Conservation (phyloP, 2,888 invertebrate species). For the Galerucella pusilla region DNA sequence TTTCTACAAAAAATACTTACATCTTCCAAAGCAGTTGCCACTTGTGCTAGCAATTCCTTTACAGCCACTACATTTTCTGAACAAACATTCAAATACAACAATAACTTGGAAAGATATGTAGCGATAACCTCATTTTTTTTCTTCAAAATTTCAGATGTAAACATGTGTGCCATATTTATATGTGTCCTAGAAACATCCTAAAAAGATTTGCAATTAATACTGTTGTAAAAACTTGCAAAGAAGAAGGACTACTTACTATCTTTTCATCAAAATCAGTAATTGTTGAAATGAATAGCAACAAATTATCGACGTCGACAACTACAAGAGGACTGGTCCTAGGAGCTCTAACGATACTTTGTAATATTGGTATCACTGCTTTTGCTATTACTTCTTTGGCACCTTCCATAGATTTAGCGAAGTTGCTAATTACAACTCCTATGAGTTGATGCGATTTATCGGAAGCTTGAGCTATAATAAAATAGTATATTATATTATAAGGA, state of each 20-base stretch:
- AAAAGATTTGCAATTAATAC: conserved; percentile 12
- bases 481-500: too few species aligned
- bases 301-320: conserved; percentile 48
- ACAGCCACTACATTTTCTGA: conserved; percentile 26
- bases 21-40: conserved; percentile 27
- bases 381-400: conserved; percentile 44
- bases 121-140: conserved; percentile 33
- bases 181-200: conserved; percentile 38
- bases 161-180: conserved; percentile 37
- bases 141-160: conserved; percentile 37
- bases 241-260: conserved; percentile 31
- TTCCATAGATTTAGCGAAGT: conserved; percentile 34
- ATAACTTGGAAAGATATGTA: conserved; percentile 38
- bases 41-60: conserved; percentile 35
- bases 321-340: conserved; percentile 45
- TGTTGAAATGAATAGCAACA: conserved; percentile 43
- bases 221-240: background rate
- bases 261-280: conserved; percentile 39
- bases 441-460: conserved; percentile 45
- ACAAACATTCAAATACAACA: conserved; percentile 38
- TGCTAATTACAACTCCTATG: conserved; percentile 42
- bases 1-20: conserved; percentile 23
- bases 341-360: conserved; percentile 44
- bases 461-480: conserved; percentile 34
- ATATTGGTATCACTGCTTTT: conserved; percentile 45